These are phyloP conservation scores for Cheirogaleus major DNA, from an alignment of 2,797 vertebrate species.

Conservation along the genomic window DNA sequence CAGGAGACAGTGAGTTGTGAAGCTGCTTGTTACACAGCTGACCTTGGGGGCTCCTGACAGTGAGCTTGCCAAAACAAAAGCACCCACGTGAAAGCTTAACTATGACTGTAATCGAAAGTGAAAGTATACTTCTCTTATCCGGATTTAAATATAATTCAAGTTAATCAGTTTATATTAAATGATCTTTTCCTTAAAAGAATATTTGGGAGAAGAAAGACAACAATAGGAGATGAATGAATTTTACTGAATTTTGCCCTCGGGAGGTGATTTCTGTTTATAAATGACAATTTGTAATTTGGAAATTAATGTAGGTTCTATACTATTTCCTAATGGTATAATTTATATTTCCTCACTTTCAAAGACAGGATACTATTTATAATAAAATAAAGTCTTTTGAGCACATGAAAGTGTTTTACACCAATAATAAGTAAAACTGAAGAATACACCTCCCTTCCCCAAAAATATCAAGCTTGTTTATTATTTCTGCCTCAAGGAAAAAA, in stretches of 20 bases:
- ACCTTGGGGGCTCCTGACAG: neutral
- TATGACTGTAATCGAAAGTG: neutral
- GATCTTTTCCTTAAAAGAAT: neutral
- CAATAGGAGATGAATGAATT: neutral
- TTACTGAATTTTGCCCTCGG: constrained; percentile 18
- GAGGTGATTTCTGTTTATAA: constrained; percentile 18
- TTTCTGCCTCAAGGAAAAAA: constrained; percentile 4
- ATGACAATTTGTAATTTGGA: constrained; percentile 15
- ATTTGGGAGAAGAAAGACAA: neutral
- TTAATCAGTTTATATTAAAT: constrained; percentile 7
- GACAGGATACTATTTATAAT: neutral
- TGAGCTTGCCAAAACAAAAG: neutral
- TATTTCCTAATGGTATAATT: constrained; percentile 15
- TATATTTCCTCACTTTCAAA: neutral
- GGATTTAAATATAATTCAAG: neutral
- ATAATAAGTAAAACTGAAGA: constrained; percentile 37
- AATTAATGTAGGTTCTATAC: neutral
- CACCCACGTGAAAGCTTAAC: neutral
- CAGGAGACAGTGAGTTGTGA: neutral
- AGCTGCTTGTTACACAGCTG: neutral
- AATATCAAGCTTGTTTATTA: constrained; percentile 40
- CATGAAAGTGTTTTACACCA: neutral
- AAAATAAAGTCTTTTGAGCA: constrained; percentile 5
- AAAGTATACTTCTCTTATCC: neutral
- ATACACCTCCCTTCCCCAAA: neutral